A percentile compares a stretch with the other conserved stretches of the same genome.
Conservation (phyloP, 1,140 invertebrate genomes). For the Limonius californicus region DNA sequence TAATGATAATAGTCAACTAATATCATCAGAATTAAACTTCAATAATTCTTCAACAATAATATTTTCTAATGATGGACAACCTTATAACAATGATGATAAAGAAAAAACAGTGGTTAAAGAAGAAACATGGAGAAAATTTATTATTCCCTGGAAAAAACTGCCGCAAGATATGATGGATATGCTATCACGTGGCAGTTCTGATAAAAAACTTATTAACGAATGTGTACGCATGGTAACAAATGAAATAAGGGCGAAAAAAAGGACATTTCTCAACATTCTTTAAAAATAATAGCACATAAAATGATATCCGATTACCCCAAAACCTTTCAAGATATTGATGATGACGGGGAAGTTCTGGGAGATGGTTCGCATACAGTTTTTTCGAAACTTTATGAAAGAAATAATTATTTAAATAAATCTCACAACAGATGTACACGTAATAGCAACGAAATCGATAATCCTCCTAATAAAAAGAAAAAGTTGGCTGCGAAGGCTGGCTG, state of each 20-base stretch:
- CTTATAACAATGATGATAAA: too few relatives aligned
- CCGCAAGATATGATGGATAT: too few relatives aligned
- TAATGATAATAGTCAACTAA: too few relatives aligned
- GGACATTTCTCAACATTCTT: conserved; percentile 8
- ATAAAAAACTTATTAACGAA: conserved; percentile 15
- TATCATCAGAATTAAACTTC: too few relatives aligned
- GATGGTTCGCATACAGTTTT: conserved; percentile 11
- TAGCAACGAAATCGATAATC: neutral
- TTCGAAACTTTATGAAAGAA: conserved; percentile 14
- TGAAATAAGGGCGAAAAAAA: conserved; percentile 15
- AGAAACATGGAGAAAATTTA: too few relatives aligned
- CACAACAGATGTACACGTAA: conserved; percentile 10
- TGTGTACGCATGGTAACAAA: conserved; percentile 16
- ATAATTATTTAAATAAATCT: conserved; percentile 16
- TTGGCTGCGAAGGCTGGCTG: neutral
- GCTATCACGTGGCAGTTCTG: too few relatives aligned
- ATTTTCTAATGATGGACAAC: too few relatives aligned
- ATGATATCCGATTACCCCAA: conserved; percentile 12
- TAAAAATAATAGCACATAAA: conserved; percentile 18
- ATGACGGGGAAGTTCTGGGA: conserved; percentile 15
- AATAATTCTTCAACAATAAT: too few relatives aligned
- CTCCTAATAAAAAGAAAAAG: neutral
- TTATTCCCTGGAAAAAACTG: too few relatives aligned
- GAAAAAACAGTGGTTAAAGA: too few relatives aligned
- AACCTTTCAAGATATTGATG: conserved; percentile 15